Evolutionary conservation across 2,888 invertebrate species (phyloP), one percentile per base, ranked within the genome.

Genomic region (Eupelmus urozonus): DNA sequence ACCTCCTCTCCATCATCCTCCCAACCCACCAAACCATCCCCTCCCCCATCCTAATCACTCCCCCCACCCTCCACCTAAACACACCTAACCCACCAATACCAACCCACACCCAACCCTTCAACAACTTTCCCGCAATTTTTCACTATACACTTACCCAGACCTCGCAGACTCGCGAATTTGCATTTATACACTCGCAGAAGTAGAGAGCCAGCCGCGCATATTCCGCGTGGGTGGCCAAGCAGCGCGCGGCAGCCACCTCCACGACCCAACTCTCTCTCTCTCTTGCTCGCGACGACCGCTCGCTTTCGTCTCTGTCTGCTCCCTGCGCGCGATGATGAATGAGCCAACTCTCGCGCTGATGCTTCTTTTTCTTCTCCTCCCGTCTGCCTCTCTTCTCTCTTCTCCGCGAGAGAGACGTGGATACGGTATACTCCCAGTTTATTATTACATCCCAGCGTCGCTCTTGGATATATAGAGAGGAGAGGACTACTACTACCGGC

Each of bases 141-240:
- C 34, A 5, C 9, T 34, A 5, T 9, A 34, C 3, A 34, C 9
- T 34, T 34, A 34, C 34, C 34, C 9, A 3, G 3, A 9, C 34
- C 3, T 34, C 2, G 13, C 7, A 13, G 1, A 16, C 9, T 0
- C 18, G 59, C 49, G 27, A 59, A 45, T 59, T 59, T 69, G 23
- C 67, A 69, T 57, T 69, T 18, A 51, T 45, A 45, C 25, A 13
- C 16, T 16, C 20, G 13, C 57, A 9, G 16, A 13, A n/a, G 29
- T 74, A 34, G 59, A 51, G n/a, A n/a, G n/a, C n/a, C n/a, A n/a
- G n/a, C n/a, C n/a, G n/a, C 34, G 34, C 40, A n/a, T 29, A 29
- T 42, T 13, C 85, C 79, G 85, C 86, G 87, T 88, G 87, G 88
- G 88, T 88, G 88, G 88, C 84, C 87, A 16, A n/a, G 16, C 25